These are phyloP conservation scores for Ploceus nigricollis DNA, from an alignment of 2,113 vertebrate species.

Conservation along the genomic window DNA sequence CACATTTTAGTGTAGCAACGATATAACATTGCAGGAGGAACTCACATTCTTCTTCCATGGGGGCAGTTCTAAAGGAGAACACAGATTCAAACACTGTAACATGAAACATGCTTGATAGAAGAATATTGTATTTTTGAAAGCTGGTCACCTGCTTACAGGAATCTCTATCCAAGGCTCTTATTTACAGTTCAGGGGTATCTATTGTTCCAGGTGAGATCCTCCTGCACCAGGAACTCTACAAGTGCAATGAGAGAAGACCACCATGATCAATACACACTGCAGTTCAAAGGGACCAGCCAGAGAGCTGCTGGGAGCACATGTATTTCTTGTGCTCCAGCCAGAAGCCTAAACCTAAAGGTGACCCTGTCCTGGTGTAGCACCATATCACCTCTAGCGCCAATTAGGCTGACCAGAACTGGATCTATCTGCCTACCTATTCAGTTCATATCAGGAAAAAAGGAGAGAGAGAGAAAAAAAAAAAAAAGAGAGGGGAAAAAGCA, in stretches of 20 bases:
- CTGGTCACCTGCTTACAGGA: background rate
- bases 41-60: background rate
- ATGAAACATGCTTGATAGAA: background rate
- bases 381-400: conserved; percentile 1
- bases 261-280: background rate
- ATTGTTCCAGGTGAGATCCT: background rate
- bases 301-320: background rate
- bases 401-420: background rate
- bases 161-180: background rate
- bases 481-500: rapidly evolving
- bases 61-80: background rate
- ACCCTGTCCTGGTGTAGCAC: background rate
- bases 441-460: conserved; percentile 10
- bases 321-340: background rate
- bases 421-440: conserved; percentile 23
- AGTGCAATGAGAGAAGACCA: background rate
- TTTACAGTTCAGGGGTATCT: background rate
- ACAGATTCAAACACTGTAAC: background rate
- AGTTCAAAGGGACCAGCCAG: background rate
- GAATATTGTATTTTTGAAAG: background rate
- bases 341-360: conserved; percentile 8
- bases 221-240: background rate
- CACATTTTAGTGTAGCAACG: background rate
- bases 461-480: background rate
- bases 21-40: background rate